Base-by-base conservation (phyloP, 37 sponge, comb jelly and placozoan genomes). In the Cliona cf. orientalis region DNA sequence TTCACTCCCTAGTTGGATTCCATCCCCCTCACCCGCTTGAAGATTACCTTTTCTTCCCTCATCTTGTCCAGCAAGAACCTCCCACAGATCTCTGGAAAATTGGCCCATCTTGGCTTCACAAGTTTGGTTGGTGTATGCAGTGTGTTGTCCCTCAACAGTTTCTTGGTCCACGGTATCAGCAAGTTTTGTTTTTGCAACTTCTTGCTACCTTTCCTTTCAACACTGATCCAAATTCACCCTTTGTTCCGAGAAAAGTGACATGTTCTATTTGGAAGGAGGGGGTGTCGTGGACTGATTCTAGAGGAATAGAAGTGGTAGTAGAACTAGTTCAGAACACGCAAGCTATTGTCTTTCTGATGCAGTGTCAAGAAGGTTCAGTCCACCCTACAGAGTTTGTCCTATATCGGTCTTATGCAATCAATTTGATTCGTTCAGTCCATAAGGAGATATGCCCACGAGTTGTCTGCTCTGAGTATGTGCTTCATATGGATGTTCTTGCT, bases 31-130 rank as follows among this genome's bases (percentile, higher is more conserved):
- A 33, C 43, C 59, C 58, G 32, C 41, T 34, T 34, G 80, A 80
- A 22, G 59, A 42, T n/a, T 70, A 68, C 33, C 58, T 80, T 31
- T 80, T 80, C 58, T 80, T 80, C 42, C 80, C 80, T 42, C 58
- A 69, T 36, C 56, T 80, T 25, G 38, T 80, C 0, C 29, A 33
- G 14, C 41, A 26, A 40, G 56, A 68, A 17, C 42, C 40, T 41
- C 60, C 70, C 12, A n/a, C 40, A 12, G 56, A 42, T 25, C 26
- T 69, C 38, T 80, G 80, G 80, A 23, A 31, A 17, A 34, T 23
- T 7, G n/a, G 17, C 7, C 32, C 28, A 0, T 7, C 40, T 2
- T 58, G 44, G 70, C 42, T 19, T 0, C n/a, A 31, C 46, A 31
- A 36, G 22, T 68, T 65, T 69, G 80, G 80, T 21, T 80, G 80